These are phyloP conservation scores for Cotesia glomerata DNA, from an alignment of 1,140 invertebrate genomes.

Conservation along the genomic window DNA sequence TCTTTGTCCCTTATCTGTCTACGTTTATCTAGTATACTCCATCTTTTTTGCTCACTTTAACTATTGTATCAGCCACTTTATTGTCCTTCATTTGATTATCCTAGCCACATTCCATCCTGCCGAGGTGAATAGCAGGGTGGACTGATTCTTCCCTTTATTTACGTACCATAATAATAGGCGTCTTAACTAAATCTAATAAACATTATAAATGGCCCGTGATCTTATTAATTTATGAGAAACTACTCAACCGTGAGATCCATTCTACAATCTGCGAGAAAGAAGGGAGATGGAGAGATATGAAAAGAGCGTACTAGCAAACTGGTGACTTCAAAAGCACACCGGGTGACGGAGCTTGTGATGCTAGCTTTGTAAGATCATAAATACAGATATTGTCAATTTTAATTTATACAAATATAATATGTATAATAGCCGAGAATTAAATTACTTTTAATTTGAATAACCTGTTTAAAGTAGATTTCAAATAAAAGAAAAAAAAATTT, in stretches of 20 bases:
- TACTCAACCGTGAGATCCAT: slow-evolving; percentile 19
- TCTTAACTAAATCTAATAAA: slow-evolving; percentile 63
- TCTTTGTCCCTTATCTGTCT: background rate
- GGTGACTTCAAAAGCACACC: slow-evolving; percentile 11
- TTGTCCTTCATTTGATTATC: slow-evolving; percentile 58
- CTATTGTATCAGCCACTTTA: slow-evolving; percentile 52
- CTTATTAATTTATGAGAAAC: slow-evolving; percentile 47
- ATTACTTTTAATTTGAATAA: too few species aligned
- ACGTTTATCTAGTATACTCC: slow-evolving; percentile 10
- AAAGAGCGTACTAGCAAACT: background rate
- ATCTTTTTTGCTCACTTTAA: slow-evolving; percentile 22
- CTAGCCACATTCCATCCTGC: slow-evolving; percentile 44
- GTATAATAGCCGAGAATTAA: background rate
- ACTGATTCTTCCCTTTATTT: slow-evolving; percentile 51
- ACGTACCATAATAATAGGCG: slow-evolving; percentile 54
- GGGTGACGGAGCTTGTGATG: background rate
- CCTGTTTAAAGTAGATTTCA: too few species aligned
- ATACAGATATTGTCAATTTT: slow-evolving; percentile 4
- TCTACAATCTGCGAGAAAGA: background rate
- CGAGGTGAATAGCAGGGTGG: background rate
- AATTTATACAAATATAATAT: background rate
- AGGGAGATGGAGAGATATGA: background rate
- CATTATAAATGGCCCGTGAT: slow-evolving; percentile 53
- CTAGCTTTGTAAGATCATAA: background rate
- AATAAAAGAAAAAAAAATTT: too few species aligned